Evolutionary conservation across 1,140 invertebrate species (phyloP).

Genomic region (Mya arenaria): DNA sequence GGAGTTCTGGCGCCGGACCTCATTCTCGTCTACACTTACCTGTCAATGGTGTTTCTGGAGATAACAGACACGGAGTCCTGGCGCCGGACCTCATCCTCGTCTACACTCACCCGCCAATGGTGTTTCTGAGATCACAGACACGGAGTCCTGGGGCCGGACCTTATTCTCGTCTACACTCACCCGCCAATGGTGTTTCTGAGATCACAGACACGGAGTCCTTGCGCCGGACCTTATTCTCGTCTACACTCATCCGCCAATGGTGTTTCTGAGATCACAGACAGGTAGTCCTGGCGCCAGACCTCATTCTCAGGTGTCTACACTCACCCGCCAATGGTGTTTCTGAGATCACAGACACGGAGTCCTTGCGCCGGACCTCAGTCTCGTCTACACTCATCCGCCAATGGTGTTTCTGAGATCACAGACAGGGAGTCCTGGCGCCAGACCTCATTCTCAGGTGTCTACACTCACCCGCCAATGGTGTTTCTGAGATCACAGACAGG

Average conservation of each 20-base stretch:
- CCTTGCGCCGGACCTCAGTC: constrained; percentile 82
- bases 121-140: constrained; percentile 81
- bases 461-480: constrained; percentile 81
- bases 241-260: constrained; percentile 47
- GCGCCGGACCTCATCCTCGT: constrained; percentile 85
- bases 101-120: constrained; percentile 58
- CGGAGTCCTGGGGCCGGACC: constrained; percentile 83
- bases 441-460: constrained; percentile 85
- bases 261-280: constrained; percentile 81
- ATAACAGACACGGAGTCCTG: constrained; percentile 85
- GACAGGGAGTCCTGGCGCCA: constrained; percentile 86
- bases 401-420: constrained; percentile 79
- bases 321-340: constrained; percentile 74
- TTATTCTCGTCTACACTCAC: background rate
- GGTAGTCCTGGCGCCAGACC: constrained; percentile 87
- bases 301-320: constrained; percentile 85
- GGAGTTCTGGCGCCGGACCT: constrained; percentile 87
- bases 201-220: constrained; percentile 85
- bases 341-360: constrained; percentile 84
- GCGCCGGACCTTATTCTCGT: constrained; percentile 76
- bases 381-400: background rate
- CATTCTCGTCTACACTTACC: constrained; percentile 81
- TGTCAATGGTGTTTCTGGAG: constrained; percentile 82
- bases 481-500: constrained; percentile 80
- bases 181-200: constrained; percentile 74